Percentiles rank a stretch among this genome's conserved stretches.
Evolutionary conservation across 2,888 invertebrate species (phyloP).

Genomic region (Seira musarum): DNA sequence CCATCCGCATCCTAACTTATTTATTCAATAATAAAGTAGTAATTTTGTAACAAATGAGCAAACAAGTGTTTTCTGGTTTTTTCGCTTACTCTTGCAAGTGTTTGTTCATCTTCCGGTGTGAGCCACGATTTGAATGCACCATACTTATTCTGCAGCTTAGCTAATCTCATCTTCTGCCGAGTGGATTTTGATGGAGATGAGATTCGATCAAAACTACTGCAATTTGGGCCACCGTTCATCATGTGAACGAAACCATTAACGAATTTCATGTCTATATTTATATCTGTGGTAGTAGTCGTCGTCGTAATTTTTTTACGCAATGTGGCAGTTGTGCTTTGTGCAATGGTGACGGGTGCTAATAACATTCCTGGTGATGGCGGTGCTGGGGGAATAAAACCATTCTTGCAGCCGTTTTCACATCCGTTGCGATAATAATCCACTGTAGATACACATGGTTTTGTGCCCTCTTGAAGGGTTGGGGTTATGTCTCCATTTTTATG

Average conservation of each 20-base stretch:
- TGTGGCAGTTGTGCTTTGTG: constrained; percentile 41
- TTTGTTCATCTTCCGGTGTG: constrained; percentile 66
- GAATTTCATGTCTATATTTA: constrained; percentile 54
- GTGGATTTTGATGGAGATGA: constrained; percentile 39
- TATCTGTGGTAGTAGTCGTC: constrained; percentile 33
- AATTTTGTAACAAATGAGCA: no score
- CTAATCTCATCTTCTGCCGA: constrained; percentile 53
- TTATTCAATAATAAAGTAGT: no score
- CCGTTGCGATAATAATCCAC: neutral
- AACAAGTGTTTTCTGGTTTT: no score
- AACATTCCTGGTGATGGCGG: constrained; percentile 11
- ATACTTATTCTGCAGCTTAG: constrained; percentile 55
- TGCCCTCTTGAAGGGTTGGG: no score
- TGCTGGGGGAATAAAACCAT: neutral
- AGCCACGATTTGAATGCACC: constrained; percentile 56
- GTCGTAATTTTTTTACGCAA: constrained; percentile 25
- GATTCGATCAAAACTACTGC: constrained; percentile 32
- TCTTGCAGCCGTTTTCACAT: neutral
- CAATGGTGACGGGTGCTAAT: constrained; percentile 10
- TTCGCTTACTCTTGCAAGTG: constrained; percentile 67
- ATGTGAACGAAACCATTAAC: constrained; percentile 53
- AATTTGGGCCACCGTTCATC: constrained; percentile 25
- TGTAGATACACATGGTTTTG: no score
- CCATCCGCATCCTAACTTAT: no score
- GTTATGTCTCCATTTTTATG: no score